phyloP scores from a whole-genome alignment of 2,113 vertebrate species.

The Cyprinodon brontotheroides region DNA sequence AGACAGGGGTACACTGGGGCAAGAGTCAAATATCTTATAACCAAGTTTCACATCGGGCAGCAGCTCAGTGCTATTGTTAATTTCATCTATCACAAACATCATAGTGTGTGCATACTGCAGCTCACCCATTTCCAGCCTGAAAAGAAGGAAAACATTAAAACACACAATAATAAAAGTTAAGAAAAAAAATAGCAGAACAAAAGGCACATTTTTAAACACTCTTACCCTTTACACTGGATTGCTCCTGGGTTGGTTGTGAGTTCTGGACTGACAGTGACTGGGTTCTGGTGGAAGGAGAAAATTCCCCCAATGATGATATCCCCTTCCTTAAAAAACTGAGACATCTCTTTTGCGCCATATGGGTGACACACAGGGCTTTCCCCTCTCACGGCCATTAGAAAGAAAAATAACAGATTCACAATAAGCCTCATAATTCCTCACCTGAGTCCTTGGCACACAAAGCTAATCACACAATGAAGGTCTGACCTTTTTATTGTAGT shows the following conservation, averaged over 20 bases:
- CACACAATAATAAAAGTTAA: background rate
- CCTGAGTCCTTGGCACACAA: conserved; percentile 5
- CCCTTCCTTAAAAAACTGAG: conserved; percentile 78
- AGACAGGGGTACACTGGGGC: conserved; percentile 77
- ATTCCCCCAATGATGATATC: conserved; percentile 80
- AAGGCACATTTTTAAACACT: background rate
- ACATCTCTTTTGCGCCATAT: conserved; percentile 72
- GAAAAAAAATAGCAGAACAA: background rate
- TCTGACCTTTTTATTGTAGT: conserved; percentile 46
- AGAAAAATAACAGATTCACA: conserved; percentile 56
- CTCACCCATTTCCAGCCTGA: conserved; percentile 76
- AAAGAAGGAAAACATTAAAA: background rate
- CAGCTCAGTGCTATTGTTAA: conserved; percentile 79
- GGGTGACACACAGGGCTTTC: conserved; percentile 62
- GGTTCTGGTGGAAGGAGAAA: conserved; percentile 81
- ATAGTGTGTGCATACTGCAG: conserved; percentile 79
- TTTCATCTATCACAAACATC: conserved; percentile 81
- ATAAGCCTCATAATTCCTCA: conserved; percentile 63
- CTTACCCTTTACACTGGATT: conserved; percentile 78
- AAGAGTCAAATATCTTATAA: conserved; percentile 80
- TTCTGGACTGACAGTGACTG: conserved; percentile 65
- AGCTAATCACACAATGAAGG: background rate
- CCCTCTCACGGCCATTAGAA: conserved; percentile 53
- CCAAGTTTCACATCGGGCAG: conserved; percentile 75
- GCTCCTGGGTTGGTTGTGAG: conserved; percentile 69